phyloP scores from a whole-genome alignment of 2,113 vertebrate genomes.

The Elephas maximus region DNA sequence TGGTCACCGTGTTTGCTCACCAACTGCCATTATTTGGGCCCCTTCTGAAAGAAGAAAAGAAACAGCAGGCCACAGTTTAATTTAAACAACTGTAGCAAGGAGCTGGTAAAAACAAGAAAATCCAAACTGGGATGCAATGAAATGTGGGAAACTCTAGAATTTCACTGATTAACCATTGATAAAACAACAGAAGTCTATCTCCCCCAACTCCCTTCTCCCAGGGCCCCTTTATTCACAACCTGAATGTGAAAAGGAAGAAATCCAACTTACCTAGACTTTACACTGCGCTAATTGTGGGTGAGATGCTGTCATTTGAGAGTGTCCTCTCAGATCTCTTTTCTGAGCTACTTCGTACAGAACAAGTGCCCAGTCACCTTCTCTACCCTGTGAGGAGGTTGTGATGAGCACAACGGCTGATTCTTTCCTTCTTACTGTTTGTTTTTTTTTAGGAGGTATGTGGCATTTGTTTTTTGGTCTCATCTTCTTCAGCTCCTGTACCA shows the following conservation, averaged over 20 bases:
- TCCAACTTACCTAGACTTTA: conserved; percentile 72
- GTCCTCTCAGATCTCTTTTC: conserved; percentile 69
- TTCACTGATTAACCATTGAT: conserved; percentile 83
- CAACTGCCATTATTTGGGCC: conserved; percentile 65
- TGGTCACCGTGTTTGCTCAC: conserved; percentile 63
- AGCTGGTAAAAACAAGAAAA: conserved; percentile 68
- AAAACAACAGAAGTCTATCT: conserved; percentile 83
- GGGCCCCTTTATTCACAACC: conserved; percentile 77
- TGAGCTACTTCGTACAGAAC: conserved; percentile 59
- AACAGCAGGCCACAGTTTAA: conserved; percentile 73
- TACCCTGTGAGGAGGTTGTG: conserved; percentile 58
- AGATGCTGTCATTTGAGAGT: conserved; percentile 77
- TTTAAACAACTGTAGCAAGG: conserved; percentile 69
- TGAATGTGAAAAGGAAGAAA: conserved; percentile 83
- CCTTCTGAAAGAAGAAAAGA: conserved; percentile 73
- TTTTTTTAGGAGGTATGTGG: conserved; percentile 52
- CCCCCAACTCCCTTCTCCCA: conserved; percentile 68
- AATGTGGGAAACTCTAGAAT: conserved; percentile 85
- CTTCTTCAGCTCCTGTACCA: conserved; percentile 37
- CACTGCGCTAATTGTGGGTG: conserved; percentile 77
- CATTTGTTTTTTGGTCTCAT: conserved; percentile 61
- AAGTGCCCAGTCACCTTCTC: conserved; percentile 64
- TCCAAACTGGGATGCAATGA: conserved; percentile 70
- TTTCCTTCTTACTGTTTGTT: conserved; percentile 65
- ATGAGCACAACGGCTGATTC: conserved; percentile 68